Percentiles rank a stretch among this genome's conserved stretches.
These are phyloP conservation scores for Uropetala carovei DNA, from an alignment of 2,888 invertebrate genomes.

Conservation along the genomic window DNA sequence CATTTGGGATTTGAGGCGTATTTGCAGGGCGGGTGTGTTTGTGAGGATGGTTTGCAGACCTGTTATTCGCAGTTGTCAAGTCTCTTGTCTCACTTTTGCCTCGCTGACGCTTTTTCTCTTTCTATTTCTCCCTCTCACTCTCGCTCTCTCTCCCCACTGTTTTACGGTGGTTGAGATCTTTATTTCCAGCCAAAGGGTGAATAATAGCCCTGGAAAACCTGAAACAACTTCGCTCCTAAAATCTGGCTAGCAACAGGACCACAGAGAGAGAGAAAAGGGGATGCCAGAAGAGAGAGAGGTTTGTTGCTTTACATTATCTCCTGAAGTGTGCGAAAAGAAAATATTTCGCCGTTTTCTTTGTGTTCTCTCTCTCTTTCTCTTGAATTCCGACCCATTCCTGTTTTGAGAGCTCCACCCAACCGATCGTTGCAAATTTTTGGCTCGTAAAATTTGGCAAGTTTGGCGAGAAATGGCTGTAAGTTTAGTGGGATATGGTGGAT, in stretches of 20 bases:
- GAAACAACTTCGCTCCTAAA: constrained; percentile 8
- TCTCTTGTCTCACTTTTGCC: neutral
- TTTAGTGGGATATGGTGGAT: neutral
- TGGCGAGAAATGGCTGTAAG: neutral
- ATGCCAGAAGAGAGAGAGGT: neutral
- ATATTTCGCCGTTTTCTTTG: neutral
- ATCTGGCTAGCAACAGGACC: neutral
- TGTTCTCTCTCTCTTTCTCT: neutral
- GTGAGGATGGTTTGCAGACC: neutral
- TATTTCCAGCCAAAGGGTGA: constrained; percentile 3
- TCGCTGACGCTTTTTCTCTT: neutral
- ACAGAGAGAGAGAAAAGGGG: neutral
- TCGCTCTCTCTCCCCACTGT: neutral
- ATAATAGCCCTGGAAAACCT: neutral
- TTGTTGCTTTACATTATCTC: neutral
- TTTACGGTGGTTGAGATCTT: neutral
- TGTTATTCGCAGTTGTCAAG: neutral
- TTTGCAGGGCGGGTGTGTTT: neutral
- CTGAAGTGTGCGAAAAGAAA: constrained; percentile 8
- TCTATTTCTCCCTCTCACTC: neutral
- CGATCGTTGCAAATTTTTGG: neutral
- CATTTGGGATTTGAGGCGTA: constrained; percentile 23
- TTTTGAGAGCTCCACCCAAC: constrained; percentile 5
- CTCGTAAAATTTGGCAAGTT: neutral
- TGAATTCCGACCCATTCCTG: neutral